Percentiles rank a stretch among this genome's conserved stretches.
These are phyloP conservation scores for Pagrus major DNA, from an alignment of 2,113 vertebrate genomes.

Conservation along the genomic window DNA sequence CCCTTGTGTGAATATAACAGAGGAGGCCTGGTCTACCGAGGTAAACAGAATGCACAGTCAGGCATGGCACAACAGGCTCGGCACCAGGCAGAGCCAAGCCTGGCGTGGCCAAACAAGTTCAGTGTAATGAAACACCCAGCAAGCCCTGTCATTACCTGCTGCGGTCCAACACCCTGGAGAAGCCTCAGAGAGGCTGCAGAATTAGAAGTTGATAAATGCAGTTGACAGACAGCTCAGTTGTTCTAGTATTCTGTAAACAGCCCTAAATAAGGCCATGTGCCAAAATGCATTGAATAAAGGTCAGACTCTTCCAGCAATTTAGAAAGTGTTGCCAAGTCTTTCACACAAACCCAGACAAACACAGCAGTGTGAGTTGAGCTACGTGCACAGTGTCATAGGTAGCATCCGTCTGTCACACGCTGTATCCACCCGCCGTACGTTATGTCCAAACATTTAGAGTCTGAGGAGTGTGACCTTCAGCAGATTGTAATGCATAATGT, in stretches of 20 bases:
- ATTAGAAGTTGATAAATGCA: not conserved
- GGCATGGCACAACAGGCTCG: not conserved
- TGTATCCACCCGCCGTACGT: conserved; percentile 35
- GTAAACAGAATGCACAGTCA: conserved; percentile 29
- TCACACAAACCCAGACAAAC: not conserved
- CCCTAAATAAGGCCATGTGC: not conserved
- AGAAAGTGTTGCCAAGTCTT: not conserved
- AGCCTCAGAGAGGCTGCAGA: not conserved
- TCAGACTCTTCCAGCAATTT: not conserved
- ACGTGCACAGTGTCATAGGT: not conserved
- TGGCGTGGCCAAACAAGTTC: conserved; percentile 34
- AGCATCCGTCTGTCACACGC: conserved; percentile 9
- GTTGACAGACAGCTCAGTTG: too few species aligned
- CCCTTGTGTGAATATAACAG: not conserved
- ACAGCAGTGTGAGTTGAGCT: conserved; percentile 1
- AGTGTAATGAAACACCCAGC: conserved; percentile 67
- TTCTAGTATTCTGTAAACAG: not conserved
- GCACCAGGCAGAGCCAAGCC: conserved; percentile 19
- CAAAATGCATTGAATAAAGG: not conserved
- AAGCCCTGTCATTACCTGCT: conserved; percentile 49
- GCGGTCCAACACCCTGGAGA: conserved; percentile 37
- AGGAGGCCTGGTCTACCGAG: conserved; percentile 3
- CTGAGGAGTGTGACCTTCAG: conserved; percentile 47
- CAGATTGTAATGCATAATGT: conserved; percentile 60
- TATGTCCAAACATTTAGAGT: conserved; percentile 45